phyloP scores from a whole-genome alignment of 1,140 invertebrate genomes.

The Drosophila athabasca region DNA sequence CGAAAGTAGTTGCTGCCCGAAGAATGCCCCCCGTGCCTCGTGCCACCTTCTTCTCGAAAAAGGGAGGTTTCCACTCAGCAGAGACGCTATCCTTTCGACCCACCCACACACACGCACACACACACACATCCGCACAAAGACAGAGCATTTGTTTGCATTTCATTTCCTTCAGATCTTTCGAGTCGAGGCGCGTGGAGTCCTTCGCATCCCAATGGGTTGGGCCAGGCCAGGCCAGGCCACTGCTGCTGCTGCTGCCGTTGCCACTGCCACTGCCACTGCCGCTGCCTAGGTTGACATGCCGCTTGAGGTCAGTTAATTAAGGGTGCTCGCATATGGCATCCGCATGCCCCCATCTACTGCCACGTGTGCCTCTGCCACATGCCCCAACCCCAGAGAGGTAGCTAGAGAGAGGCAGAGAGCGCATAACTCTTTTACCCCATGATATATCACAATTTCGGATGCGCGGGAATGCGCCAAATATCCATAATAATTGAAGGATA shows the following conservation, averaged over 20 bases:
- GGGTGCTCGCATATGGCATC: conserved; percentile 34
- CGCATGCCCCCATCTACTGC: conserved; percentile 15
- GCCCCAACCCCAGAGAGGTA: too few species aligned
- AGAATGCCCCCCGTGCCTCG: conserved; percentile 1
- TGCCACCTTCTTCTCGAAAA: not conserved
- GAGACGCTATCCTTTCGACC: conserved; percentile 61
- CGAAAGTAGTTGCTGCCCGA: conserved; percentile 80
- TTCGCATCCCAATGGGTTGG: conserved; percentile 38
- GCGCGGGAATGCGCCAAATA: conserved; percentile 77
- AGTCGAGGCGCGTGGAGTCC: conserved; percentile 11
- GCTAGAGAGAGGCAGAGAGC: not conserved
- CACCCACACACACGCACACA: conserved; percentile 35
- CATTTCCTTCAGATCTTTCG: conserved; percentile 72
- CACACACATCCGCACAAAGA: conserved; percentile 18
- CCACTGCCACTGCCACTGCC: not conserved
- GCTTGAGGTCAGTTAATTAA: conserved; percentile 75
- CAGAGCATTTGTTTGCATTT: conserved; percentile 78
- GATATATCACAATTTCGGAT: conserved; percentile 45
- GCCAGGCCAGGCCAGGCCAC: not conserved
- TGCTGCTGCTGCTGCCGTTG: too few species aligned
- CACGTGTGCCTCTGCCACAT: too few species aligned
- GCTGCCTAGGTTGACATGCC: conserved; percentile 43
- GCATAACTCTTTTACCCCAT: conserved; percentile 35
- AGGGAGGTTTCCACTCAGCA: conserved; percentile 59
- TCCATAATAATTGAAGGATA: conserved; percentile 83